Evolutionary conservation across 2,113 vertebrate genomes (phyloP).

Genomic region (Ploceus nigricollis): DNA sequence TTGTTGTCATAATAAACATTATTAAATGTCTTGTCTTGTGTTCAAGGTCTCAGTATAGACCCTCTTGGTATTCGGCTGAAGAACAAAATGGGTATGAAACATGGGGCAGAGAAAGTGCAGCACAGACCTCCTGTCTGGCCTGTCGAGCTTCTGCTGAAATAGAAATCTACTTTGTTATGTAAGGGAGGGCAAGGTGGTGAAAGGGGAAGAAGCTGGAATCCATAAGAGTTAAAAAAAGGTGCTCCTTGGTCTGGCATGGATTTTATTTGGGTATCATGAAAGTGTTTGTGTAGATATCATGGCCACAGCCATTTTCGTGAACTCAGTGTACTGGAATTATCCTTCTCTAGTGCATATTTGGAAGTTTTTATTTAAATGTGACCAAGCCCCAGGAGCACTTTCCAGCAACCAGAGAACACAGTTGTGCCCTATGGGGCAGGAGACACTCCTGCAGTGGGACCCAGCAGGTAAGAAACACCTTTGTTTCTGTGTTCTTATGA

Average conservation of each 20-base stretch:
- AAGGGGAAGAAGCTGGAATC: neutral
- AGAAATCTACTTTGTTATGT: neutral
- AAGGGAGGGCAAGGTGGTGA: neutral
- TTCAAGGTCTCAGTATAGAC: neutral
- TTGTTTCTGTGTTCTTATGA: neutral
- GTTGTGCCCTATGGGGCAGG: neutral
- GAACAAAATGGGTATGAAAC: neutral
- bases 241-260: neutral
- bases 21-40: neutral
- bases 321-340: fast-evolving
- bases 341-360: neutral
- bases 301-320: neutral
- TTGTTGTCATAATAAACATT: constrained; percentile 10
- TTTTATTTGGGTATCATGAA: neutral
- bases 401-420: neutral
- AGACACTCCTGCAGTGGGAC: neutral
- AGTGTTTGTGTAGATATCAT: neutral
- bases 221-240: neutral
- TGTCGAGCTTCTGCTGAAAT: neutral
- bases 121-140: neutral
- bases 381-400: neutral
- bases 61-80: neutral
- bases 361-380: neutral
- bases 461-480: neutral
- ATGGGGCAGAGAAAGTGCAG: neutral